Conservation (phyloP, 2,888 invertebrate species). For the Conus canariensis region DNA sequence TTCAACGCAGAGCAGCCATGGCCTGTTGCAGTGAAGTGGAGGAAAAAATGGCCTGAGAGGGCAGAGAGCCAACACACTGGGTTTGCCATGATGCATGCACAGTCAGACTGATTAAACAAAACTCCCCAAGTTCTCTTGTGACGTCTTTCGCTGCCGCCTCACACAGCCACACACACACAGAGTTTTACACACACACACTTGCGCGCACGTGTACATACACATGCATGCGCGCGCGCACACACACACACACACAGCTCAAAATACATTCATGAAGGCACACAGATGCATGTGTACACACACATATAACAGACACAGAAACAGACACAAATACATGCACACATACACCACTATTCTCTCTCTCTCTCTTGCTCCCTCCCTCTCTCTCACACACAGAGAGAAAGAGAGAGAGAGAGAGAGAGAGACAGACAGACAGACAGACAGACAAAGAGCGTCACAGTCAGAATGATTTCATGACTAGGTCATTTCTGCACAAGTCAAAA, state of each 20-base stretch:
- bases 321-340: too few species aligned
- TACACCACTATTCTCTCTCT: too few species aligned
- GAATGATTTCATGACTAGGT: not conserved
- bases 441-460: not conserved
- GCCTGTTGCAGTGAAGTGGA: not conserved
- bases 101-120: not conserved
- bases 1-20: too few species aligned
- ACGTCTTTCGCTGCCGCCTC: not conserved
- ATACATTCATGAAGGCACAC: not conserved
- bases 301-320: too few species aligned
- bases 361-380: too few species aligned
- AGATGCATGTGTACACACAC: too few species aligned
- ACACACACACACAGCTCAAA: not conserved
- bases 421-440: not conserved
- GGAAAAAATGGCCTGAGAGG: not conserved
- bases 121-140: not conserved
- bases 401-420: too few species aligned
- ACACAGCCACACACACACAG: not conserved
- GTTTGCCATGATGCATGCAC: not conserved
- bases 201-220: not conserved
- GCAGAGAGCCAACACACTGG: not conserved
- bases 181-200: not conserved
- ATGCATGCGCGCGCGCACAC: not conserved
- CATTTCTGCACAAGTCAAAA: not conserved
- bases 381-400: too few species aligned